A percentile compares a stretch with the other conserved stretches of the same genome.
These are phyloP conservation scores for Tenebrio molitor DNA, from an alignment of 1,140 invertebrate species.

Conservation along the genomic window DNA sequence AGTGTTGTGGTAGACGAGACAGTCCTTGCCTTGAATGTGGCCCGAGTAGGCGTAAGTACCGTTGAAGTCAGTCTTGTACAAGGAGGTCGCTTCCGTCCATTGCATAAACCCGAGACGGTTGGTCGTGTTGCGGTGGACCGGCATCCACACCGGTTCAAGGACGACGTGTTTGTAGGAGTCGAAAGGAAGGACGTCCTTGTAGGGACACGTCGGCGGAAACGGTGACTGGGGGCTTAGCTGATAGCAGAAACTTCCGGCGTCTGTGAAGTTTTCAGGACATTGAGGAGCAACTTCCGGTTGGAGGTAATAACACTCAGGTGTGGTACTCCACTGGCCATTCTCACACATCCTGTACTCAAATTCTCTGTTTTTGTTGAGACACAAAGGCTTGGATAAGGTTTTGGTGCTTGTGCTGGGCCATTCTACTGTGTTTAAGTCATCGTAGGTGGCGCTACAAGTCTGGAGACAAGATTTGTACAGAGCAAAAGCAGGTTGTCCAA, in stretches of 20 bases:
- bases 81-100: conserved; percentile 25
- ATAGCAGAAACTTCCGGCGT: conserved; percentile 2
- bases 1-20: conserved; percentile 15
- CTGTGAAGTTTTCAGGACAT: conserved; percentile 16
- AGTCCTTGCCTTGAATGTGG: background rate
- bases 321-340: background rate
- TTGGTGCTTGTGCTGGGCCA: background rate
- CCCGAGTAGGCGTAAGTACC: background rate
- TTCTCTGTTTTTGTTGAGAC: conserved; percentile 1
- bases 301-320: background rate
- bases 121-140: background rate
- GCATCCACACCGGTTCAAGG: conserved; percentile 28
- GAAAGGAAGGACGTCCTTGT: conserved; percentile 13
- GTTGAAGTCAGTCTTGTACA: background rate
- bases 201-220: conserved; percentile 21
- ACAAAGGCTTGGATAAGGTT: background rate
- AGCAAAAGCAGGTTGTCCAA: too few species aligned
- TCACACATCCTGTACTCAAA: background rate
- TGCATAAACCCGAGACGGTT: conserved; percentile 13
- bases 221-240: background rate
- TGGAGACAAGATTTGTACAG: too few species aligned
- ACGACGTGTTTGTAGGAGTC: background rate
- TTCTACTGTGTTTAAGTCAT: too few species aligned
- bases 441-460: too few species aligned
- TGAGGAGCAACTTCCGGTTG: background rate